Evolutionary conservation across 2,888 invertebrate genomes (phyloP), one percentile per base, ranked within the genome.

Genomic region (Himalopsyche anomala): DNA sequence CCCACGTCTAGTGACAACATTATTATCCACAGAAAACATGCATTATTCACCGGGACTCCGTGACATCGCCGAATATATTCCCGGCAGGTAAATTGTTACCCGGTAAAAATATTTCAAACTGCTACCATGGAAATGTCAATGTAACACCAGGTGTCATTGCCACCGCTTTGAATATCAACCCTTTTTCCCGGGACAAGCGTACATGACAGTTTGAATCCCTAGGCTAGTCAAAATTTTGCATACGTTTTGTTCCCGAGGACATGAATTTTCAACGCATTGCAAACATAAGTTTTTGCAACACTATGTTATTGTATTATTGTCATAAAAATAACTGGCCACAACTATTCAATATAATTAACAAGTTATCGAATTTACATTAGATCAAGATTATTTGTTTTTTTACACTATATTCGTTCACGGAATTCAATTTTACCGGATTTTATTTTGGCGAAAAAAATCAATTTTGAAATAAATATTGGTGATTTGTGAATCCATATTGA

Each of bases 91-190:
- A 62, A 62, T 62, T 62, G 62, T 62, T 62, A 62, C 19, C 62
- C 62, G 62, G 62, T 62, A 62, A 62, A 62, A 62, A 62, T 62
- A 62, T 62, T 62, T 62, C 62, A 62, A 62, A 62, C 62, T 62
- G 28, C 62, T 19, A 28, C n/a, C 62, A 62, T 62, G 62, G 19
- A 62, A 62, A 62, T 62, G 11, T 62, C 62, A 62, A 62, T 62
- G 62, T 62, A 62, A 62, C 62, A 62, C 19, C 62, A 62, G 62
- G 28, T 62, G 62, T 28, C 62, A 62, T 62, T 62, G 19, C 19
- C 28, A 62, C 62, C 62, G 62, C 19, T 62, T 19, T 62, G 62
- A 62, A 62, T 62, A 62, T 19, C 62, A 62, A 62, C 62, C 62
- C 62, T 62, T 62, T 8, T 62, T 62, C 8, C 62, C 62, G 62